Base-by-base conservation (phyloP, 2,113 vertebrate species). In the Macrotus californicus region DNA sequence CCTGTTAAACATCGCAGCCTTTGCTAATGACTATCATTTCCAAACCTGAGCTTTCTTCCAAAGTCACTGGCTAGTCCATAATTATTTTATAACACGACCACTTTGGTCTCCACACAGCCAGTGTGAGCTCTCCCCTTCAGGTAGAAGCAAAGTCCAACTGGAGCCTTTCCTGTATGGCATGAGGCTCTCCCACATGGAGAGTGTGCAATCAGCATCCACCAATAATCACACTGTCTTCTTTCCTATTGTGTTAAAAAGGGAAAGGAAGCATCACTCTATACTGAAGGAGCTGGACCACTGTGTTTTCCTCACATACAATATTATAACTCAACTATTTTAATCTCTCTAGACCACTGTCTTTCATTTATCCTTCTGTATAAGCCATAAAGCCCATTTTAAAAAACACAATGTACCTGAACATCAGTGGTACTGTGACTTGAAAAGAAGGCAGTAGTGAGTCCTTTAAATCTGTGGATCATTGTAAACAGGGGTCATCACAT, bases 31-130 rank as follows among this genome's bases (percentile, higher is more conserved):
- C 69, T 80, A 14, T 69, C 5, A 9, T 75, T 83, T 85, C 56
- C 96, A 84, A 93, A 89, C 15, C n/a, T 50, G 24, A 95, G 69
- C 81, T 96, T 97, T 96, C 94, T 96, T 61, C 92, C 82, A 93
- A 77, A 85, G 83, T 96, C 77, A 52, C 91, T 89, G 69, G 54
- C 84, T 96, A 85, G 67, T 88, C 91, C 82, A 76, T 87, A 95
- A 64, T 84, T 97, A 96, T 1, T 26, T 84, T 14, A 76, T 83
- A 94, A 67, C 50, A 77, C 7, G 0, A 70, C 34, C 64, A 56
- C 64, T 96, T 94, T n/a, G 61, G n/a, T 87, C 48, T 96, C 96
- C 61, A 61, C 15, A 24, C 19, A 82, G 56, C 61, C 48, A 92
- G 19, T 85, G 41, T 93, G 95, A 96, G 52, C 50, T 94, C 97